Evolutionary conservation across 2,888 invertebrate species (phyloP).

Genomic region (Andrena minutula): DNA sequence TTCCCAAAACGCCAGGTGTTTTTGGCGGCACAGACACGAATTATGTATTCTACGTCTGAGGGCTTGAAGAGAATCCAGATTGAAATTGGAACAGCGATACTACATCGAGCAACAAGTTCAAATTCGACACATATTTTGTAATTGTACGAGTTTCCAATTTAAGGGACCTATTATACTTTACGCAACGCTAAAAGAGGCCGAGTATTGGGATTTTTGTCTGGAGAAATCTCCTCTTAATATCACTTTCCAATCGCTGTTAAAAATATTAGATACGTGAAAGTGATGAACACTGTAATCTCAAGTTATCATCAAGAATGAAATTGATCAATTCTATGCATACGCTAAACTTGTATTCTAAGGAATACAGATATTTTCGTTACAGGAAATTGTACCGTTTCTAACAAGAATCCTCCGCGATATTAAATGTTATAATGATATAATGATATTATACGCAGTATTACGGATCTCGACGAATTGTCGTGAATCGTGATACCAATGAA

Average conservation of each 20-base stretch:
- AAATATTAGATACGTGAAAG: no score
- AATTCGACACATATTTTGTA: no score
- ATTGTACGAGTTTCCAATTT: no score
- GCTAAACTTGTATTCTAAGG: neutral
- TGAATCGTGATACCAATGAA: neutral
- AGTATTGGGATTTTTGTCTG: no score
- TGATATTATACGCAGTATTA: neutral
- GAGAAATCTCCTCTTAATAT: no score
- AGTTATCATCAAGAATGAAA: no score
- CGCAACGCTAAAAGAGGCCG: no score
- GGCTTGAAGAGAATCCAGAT: neutral
- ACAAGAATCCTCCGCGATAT: neutral
- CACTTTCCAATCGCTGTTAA: no score
- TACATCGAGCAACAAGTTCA: no score
- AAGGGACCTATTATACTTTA: no score
- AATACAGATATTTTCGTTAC: neutral
- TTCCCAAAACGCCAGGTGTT: conserved; percentile 39
- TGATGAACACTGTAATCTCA: no score
- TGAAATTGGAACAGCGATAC: neutral
- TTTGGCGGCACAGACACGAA: neutral
- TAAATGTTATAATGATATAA: neutral
- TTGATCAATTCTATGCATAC: neutral
- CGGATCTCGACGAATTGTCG: neutral
- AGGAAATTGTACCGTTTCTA: neutral
- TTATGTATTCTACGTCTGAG: no score